Conservation (phyloP, 92 coral and sea anemone genomes). For the Metridium senile region DNA sequence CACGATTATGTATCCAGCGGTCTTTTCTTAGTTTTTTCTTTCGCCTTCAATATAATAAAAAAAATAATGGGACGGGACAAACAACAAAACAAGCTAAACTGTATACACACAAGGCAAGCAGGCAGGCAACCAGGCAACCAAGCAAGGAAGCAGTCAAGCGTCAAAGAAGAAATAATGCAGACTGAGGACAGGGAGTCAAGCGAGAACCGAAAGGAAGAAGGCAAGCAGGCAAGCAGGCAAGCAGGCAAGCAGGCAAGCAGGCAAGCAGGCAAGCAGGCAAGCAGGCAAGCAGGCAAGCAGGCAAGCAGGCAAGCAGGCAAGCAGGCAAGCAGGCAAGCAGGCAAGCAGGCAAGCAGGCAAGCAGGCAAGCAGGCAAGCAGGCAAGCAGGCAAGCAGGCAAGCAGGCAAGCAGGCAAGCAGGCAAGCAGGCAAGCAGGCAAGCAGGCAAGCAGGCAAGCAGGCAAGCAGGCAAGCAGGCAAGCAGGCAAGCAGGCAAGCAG, state of each 20-base stretch:
- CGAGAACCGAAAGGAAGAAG: too few species aligned
- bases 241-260: not conserved
- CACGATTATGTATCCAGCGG: conserved; percentile 87
- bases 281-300: not conserved
- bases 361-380: not conserved
- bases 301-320: not conserved
- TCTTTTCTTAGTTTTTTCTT: conserved; percentile 59
- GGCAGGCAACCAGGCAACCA: not conserved
- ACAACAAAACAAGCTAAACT: not conserved
- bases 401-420: not conserved
- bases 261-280: not conserved
- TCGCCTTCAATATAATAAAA: conserved; percentile 31
- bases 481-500: not conserved
- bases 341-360: not conserved
- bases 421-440: not conserved
- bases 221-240: not conserved
- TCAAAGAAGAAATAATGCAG: not conserved
- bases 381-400: not conserved
- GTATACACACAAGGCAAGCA: not conserved
- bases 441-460: not conserved
- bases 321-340: not conserved
- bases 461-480: not conserved
- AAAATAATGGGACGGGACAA: not conserved
- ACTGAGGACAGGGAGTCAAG: too few species aligned
- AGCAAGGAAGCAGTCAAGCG: not conserved